Evolutionary conservation across 2,888 invertebrate genomes (phyloP), one percentile per base, ranked within the genome.

Genomic region (Troilus luridus): DNA sequence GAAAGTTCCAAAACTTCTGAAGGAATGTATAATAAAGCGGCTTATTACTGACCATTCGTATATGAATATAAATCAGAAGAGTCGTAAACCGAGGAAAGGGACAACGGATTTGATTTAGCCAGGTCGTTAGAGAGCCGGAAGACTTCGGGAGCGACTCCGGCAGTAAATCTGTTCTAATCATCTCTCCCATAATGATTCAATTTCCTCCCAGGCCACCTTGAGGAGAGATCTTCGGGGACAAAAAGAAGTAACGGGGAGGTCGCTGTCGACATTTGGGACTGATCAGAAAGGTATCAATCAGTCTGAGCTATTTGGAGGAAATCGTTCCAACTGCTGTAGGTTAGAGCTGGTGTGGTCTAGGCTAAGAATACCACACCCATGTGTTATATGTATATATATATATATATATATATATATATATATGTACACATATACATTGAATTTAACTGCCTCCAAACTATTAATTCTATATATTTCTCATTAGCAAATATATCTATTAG

Each of bases 11-110:
- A 24, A 24, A 41, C 41, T 41, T 24, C 5, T 7, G 6, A 1
- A 77, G 72, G 72, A 77, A 27, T 77, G 27, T 19, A 27, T 77
- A 77, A 77, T 77, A 19, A 77, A 27, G 14, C 41, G 72, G 72
- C 72, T 77, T 14, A 77, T 77, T 77, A 77, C 72, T 77, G 72
- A 7, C 41, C 72, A 77, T 77, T 77, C 72, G 17, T 77, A 77
- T 77, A 77, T 77, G 72, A 77, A 77, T 77, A 77, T 77, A 77
- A 77, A 77, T 77, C 72, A 24, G 24, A 12, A 14, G 24, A 19
- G 72, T 77, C 72, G 72, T 77, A 41, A 77, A 77, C 27, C 41
- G 17, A 6, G 3, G 72, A 19, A 41, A 5, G 41, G 27, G 41
- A 77, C 72, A 77, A 7, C 17, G 12, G 41, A 77, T 14, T 77